Evolutionary conservation across 2,888 invertebrate species (phyloP), one percentile per base, ranked within the genome.

Genomic region (Ypsolopha sequella): DNA sequence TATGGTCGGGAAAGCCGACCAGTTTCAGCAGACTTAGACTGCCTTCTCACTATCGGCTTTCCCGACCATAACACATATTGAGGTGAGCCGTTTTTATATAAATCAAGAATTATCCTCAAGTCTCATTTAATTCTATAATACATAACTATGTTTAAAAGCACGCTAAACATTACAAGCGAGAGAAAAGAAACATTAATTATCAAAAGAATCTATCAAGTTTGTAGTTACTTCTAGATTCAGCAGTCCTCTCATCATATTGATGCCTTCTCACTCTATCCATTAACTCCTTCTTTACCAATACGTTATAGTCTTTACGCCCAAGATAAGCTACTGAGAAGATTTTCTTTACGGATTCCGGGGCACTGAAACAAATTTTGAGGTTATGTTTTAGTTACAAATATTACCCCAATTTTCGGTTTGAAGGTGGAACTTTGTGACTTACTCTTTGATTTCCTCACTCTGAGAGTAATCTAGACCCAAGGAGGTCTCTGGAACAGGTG

Each of bases 391-490:
- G 9, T 45, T n/a, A n/a, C 45, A n/a, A 9, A 7, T 10, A 38
- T 38, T 6, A n/a, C 24, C 24, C 24, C 24, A 38, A 38, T 10
- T n/a, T 38, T n/a, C 38, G n/a, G 6, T 11, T 1, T 13, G 6
- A 14, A 6, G 14, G 13, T 7, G 41, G 3, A 41, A 10, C 8
- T 41, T 41, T 6, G 1, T 52, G 4, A 73, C 87, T 81, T 84
- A 93, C 93, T 88, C 88, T 75, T 91, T 81, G n/a, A 94, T 72
- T 76, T 94, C 94, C 52, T 91, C 88, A 11, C 89, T 90, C n/a
- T 89, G 64, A 9, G 82, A 77, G 63, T 88, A 93, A 33, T 88
- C 78, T 11, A 71, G 58, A 7, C 89, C 77, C 38, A 88, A 58
- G 54, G 89, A 76, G 7, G 77, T 77, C n/a, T 80, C 68, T 54